Base-by-base conservation (phyloP, 1,140 invertebrate species). In the Acromyrmex echinatior region DNA sequence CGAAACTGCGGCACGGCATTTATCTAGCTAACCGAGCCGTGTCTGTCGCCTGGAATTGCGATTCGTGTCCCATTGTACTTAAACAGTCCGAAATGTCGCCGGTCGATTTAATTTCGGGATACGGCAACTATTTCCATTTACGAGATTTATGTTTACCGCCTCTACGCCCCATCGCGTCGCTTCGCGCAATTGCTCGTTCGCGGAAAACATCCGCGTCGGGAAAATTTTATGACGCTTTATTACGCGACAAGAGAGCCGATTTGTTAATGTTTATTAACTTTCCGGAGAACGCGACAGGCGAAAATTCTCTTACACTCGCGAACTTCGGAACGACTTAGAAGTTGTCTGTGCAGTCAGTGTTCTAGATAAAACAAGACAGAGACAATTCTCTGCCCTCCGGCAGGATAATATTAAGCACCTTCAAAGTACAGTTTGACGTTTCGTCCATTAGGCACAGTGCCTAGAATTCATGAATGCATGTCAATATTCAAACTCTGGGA, bases 51-150 rank as follows among this genome's bases (percentile, higher is more conserved):
- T 76, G 89, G 71, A 91, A 91, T 91, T 88, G 89, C 89, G 82
- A 91, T 91, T 88, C 90, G 90, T 88, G 90, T 91, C 66, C 87
- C 90, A 86, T 89, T 88, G 66, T 84, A 87, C 87, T 91, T 91
- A 89, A 91, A 91, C 81, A 87, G 89, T 91, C 88, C 87, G 90
- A 91, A 91, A 91, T 87, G 84, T 77, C 89, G 89, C 63, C 74
- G 90, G 78, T 88, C 90, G 89, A 91, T 91, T 91, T 91, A 84
- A 91, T 91, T 91, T 89, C 89, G 70, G 78, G 87, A 88, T 87
- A 68, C 87, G 73, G 63, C 63, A 87, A 91, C 89, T 91, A 91
- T 91, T 91, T 91, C 90, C 90, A 91, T 91, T 91, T 89, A 86
- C 89, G 35, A 70, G 87, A 91, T 91, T 91, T 90, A 90, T 90